Percentiles rank a stretch among this genome's conserved stretches.
These are phyloP conservation scores for Apamea anceps DNA, from an alignment of 2,888 invertebrate species.

Conservation along the genomic window DNA sequence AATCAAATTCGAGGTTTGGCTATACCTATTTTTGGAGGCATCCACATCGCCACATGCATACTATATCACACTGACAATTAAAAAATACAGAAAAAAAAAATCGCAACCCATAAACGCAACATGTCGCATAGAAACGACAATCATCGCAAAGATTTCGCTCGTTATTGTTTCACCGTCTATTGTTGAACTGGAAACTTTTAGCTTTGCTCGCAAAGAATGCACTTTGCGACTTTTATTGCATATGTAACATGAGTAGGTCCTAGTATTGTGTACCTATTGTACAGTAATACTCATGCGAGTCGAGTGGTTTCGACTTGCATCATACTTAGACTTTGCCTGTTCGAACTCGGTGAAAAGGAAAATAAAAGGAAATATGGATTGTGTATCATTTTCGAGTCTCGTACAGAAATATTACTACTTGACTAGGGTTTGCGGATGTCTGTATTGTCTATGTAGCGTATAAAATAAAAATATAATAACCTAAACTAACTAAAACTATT, in stretches of 20 bases:
- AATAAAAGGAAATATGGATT: conserved; percentile 45
- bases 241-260: conserved; percentile 50
- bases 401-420: not conserved
- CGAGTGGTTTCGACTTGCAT: conserved; percentile 47
- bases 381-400: conserved; percentile 1
- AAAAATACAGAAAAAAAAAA: conserved; percentile 3
- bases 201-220: conserved; percentile 57
- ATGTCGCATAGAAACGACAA: conserved; percentile 64
- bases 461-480: too few species aligned
- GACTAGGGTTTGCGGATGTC: not conserved
- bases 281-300: conserved; percentile 32
- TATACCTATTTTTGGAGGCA: too few species aligned
- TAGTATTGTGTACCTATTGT: conserved; percentile 49
- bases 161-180: conserved; percentile 76
- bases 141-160: conserved; percentile 72
- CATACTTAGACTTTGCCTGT: conserved; percentile 42
- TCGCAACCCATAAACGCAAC: conserved; percentile 66
- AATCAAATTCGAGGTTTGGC: too few species aligned
- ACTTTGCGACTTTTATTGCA: conserved; percentile 54
- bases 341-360: conserved; percentile 17
- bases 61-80: too few species aligned
- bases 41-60: too few species aligned
- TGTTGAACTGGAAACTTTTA: conserved; percentile 70
- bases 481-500: too few species aligned
- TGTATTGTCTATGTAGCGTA: not conserved